Conservation (phyloP, 2,888 invertebrate genomes). For the Leucophenga maculata region DNA sequence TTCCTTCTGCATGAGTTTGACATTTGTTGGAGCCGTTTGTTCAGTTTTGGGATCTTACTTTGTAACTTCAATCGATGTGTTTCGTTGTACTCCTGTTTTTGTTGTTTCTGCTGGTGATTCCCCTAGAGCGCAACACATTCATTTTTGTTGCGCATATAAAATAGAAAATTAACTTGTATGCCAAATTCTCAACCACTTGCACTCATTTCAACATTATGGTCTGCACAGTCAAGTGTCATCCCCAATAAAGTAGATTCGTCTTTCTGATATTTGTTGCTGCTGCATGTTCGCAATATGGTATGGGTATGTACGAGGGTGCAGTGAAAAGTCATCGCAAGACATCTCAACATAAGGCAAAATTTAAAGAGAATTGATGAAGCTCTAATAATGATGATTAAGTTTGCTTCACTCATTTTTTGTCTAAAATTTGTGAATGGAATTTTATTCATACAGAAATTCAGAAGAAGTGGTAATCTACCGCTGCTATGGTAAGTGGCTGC, state of each 20-base stretch:
- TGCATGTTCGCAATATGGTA: no score
- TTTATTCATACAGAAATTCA: no score
- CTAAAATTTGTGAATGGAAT: no score
- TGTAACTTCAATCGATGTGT: conserved; percentile 18
- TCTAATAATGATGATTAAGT: no score
- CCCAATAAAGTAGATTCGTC: not conserved
- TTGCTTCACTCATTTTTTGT: no score
- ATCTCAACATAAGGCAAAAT: no score
- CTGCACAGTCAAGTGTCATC: not conserved
- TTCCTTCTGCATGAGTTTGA: conserved; percentile 46
- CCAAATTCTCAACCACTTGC: not conserved
- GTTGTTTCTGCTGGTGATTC: conserved; percentile 41
- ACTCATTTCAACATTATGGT: not conserved
- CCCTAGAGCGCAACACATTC: conserved; percentile 42
- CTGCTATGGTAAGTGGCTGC: no score
- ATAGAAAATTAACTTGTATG: conserved; percentile 42
- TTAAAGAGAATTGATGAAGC: no score
- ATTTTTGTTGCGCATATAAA: conserved; percentile 43
- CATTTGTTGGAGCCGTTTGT: conserved; percentile 38
- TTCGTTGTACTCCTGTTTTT: conserved; percentile 39
- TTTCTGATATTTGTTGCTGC: no score
- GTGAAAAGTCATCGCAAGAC: no score
- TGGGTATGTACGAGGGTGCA: no score
- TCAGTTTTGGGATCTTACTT: not conserved
- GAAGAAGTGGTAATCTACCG: no score